Conservation (phyloP, 2,797 vertebrate species). For the Enoplosus armatus region DNA sequence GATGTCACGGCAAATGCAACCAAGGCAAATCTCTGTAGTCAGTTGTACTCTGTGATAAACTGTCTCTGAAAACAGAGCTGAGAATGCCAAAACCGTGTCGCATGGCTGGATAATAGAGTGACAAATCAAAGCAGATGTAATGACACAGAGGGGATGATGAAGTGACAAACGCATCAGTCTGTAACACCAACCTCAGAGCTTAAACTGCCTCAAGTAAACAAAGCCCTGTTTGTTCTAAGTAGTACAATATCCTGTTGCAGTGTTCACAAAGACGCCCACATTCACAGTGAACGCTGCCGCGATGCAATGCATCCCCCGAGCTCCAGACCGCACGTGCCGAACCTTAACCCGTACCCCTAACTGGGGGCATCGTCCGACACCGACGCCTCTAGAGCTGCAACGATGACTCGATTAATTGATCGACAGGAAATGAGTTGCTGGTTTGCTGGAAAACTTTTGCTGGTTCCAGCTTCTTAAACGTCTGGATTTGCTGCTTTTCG, state of each 20-base stretch:
- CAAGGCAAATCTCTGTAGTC: conserved; percentile 30
- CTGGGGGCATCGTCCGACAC: too few species aligned
- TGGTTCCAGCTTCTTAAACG: too few species aligned
- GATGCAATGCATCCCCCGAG: background rate
- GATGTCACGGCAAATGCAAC: conserved; percentile 21
- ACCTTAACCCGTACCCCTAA: background rate
- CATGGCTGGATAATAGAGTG: conserved; percentile 49
- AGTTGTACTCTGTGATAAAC: conserved; percentile 27
- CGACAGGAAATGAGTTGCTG: too few species aligned
- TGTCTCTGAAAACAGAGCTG: conserved; percentile 37
- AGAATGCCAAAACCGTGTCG: background rate
- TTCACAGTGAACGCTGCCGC: background rate
- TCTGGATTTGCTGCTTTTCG: too few species aligned
- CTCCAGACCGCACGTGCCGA: background rate
- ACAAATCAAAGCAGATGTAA: conserved; percentile 60
- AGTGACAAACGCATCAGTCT: conserved; percentile 16
- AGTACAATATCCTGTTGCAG: background rate
- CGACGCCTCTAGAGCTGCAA: too few species aligned
- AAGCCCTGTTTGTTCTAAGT: background rate
- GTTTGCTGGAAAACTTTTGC: too few species aligned
- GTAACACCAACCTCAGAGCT: background rate
- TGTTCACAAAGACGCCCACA: background rate
- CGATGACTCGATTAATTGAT: too few species aligned
- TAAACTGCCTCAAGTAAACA: conserved; percentile 14
- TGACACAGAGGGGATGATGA: conserved; percentile 40